Conservation (phyloP, 2,113 vertebrate species). For the Gopherus flavomarginatus region DNA sequence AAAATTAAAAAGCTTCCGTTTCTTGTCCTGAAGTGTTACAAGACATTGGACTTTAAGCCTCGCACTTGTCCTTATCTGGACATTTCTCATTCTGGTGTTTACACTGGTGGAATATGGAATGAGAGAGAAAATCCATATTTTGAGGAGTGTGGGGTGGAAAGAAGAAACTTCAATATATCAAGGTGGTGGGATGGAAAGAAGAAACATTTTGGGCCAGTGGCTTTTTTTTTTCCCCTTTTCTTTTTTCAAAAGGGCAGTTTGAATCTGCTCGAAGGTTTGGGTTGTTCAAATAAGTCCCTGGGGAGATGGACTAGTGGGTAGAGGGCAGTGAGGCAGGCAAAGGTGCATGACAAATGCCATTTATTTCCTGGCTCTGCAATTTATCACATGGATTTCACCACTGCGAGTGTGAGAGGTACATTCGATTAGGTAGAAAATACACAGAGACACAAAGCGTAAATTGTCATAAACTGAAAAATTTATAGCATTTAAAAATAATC, state of each 20-base stretch:
- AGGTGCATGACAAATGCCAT: slow-evolving; percentile 34
- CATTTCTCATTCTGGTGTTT: neutral
- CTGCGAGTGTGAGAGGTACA: neutral
- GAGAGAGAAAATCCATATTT: neutral
- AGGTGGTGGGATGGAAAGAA: neutral
- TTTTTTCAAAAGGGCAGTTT: neutral
- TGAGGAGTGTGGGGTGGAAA: neutral
- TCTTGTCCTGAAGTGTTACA: neutral
- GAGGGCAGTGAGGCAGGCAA: neutral
- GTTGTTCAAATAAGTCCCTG: neutral
- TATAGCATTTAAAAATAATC: slow-evolving; percentile 49
- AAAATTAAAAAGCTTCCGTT: neutral
- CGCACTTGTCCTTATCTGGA: neutral
- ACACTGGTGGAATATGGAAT: neutral
- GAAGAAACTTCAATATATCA: neutral
- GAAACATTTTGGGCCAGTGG: neutral
- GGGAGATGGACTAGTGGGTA: neutral
- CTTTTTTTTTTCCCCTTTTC: neutral
- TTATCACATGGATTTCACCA: slow-evolving; percentile 25
- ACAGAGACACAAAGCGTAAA: slow-evolving; percentile 6
- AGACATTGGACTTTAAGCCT: neutral
- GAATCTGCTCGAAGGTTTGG: neutral
- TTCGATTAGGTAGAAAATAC: slow-evolving; percentile 32
- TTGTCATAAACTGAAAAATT: slow-evolving; percentile 29
- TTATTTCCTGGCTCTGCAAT: neutral